phyloP scores from a whole-genome alignment of 2,888 invertebrate genomes.

The Malthinus seriepunctatus region DNA sequence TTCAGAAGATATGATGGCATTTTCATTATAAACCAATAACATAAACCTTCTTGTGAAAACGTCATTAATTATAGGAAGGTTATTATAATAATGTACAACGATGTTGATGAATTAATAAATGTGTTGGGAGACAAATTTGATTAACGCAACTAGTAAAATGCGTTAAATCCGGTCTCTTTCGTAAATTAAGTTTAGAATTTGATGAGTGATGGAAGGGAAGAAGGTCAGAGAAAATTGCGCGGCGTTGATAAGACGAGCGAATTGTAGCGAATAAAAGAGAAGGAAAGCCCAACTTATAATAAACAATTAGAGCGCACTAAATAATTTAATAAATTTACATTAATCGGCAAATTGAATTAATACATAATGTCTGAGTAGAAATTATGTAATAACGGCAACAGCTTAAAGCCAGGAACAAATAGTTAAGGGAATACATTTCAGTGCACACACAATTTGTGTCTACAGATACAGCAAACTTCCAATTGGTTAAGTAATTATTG shows the following conservation, averaged over 20 bases:
- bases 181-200: no score
- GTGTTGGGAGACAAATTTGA: no score
- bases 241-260: no score
- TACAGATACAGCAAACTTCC: not conserved
- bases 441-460: slow-evolving; percentile 10
- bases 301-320: not conserved
- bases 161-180: no score
- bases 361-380: slow-evolving; percentile 3
- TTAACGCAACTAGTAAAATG: no score
- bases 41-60: slow-evolving; percentile 18
- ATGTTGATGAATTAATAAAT: no score
- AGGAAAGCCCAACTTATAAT: not conserved
- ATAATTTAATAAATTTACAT: not conserved
- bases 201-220: no score
- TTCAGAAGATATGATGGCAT: slow-evolving; percentile 18
- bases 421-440: slow-evolving; percentile 12
- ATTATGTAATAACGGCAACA: slow-evolving; percentile 9
- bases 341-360: slow-evolving; percentile 3
- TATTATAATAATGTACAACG: no score
- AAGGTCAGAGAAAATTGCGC: no score
- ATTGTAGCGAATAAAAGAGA: no score
- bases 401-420: slow-evolving; percentile 12
- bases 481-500: not conserved
- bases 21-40: slow-evolving; percentile 28
- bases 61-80: slow-evolving; percentile 20